Evolutionary conservation across 1,140 invertebrate species (phyloP), one percentile per base, ranked within the genome.

Genomic region (Heliothis subflexa): DNA sequence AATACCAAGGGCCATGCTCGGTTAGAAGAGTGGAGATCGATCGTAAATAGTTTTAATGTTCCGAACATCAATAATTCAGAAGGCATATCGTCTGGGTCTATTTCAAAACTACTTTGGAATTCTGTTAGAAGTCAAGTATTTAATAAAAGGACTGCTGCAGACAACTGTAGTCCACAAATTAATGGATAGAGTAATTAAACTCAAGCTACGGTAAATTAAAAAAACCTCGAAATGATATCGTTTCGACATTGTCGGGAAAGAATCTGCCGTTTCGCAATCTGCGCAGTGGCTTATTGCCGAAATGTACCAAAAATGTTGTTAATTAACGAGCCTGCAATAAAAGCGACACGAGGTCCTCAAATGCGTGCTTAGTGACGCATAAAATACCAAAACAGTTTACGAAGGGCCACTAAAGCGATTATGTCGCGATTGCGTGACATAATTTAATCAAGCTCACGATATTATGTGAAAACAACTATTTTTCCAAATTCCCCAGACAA

Each of bases 351-450:
- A 59, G 52, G 33, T 73, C 71, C 9, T 73, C 18, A 25, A 73
- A 59, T 59, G 71, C 52, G 55, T 59, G 71, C 28, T 33, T 73
- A 59, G 55, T 73, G 71, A 18, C 40, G 54, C 52, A 68, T 59
- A 16, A 78, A 81, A 74, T 68, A 59, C 50, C 74, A 50, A 78
- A 73, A 81, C 50, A 68, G 62, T 77, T 57, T 71, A 49, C 33
- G 76, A 74, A 68, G 54, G 64, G 66, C 18, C 50, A 33, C 21
- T 66, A 72, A 57, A 68, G 55, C 76, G 76, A 72, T 79, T 73
- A 83, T 73, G 66, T 68, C 21, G 40, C 47, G 33, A 68, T 84
- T 55, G 83, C 83, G 80, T 84, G 80, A 70, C 68, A 61, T 21
- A 57, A 74, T 61, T 74, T 70, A 78, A 81, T 81, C 76, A 78